Conservation (phyloP, 2,888 invertebrate species). For the Ariolimax columbianus region DNA sequence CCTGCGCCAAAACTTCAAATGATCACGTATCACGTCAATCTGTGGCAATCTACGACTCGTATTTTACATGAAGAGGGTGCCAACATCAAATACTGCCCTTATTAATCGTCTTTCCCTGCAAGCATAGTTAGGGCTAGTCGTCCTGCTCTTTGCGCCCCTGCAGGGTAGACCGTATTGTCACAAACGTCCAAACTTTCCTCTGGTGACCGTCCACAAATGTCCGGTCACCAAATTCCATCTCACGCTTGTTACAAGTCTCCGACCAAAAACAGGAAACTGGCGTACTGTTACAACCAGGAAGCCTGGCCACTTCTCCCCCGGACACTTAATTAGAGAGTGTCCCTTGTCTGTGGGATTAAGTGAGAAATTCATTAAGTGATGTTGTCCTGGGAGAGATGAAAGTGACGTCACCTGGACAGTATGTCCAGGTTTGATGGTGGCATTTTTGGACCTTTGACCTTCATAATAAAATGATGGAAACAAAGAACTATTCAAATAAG, state of each 20-base stretch:
- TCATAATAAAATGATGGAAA: background rate
- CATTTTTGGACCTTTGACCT: background rate
- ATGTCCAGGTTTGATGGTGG: background rate
- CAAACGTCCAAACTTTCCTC: too few species aligned
- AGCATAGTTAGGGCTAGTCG: too few species aligned
- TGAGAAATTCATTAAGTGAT: constrained; percentile 8
- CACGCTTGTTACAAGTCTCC: background rate
- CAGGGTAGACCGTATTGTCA: too few species aligned
- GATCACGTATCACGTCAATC: too few species aligned
- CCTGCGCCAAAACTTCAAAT: too few species aligned
- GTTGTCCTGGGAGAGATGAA: background rate
- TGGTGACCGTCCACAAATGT: too few species aligned
- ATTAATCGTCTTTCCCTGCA: too few species aligned
- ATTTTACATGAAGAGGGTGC: too few species aligned
- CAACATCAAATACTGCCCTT: too few species aligned
- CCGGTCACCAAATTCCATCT: background rate
- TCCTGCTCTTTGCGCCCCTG: too few species aligned
- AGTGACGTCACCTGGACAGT: background rate
- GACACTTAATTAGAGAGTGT: constrained; percentile 10
- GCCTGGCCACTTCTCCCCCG: background rate
- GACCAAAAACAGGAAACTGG: background rate
- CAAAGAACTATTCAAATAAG: background rate
- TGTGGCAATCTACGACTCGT: too few species aligned
- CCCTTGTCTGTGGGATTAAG: background rate
- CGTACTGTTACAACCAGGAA: background rate